phyloP scores from a whole-genome alignment of 2,113 vertebrate genomes.

The Dermatemys mawii region DNA sequence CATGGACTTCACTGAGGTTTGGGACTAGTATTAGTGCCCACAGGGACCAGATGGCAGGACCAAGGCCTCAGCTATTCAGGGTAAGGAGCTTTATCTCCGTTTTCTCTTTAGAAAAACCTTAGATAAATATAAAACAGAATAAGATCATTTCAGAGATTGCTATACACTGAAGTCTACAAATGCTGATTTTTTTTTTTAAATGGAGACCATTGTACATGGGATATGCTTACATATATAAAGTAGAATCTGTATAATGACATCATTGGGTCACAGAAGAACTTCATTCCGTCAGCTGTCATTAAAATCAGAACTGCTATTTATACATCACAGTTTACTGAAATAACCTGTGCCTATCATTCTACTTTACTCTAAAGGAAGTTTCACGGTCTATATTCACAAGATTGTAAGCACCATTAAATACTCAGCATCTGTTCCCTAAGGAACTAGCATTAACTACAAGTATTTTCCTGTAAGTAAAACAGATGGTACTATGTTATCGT shows the following conservation, averaged over 20 bases:
- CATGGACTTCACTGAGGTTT: background rate
- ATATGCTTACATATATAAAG: fast-evolving
- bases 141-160: background rate
- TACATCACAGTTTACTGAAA: background rate
- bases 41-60: background rate
- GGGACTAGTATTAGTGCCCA: background rate
- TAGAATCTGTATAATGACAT: background rate
- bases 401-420: background rate
- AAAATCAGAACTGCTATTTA: background rate
- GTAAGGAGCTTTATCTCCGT: background rate
- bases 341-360: background rate
- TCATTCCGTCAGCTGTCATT: background rate
- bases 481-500: background rate
- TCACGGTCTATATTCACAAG: background rate
- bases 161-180: fast-evolving
- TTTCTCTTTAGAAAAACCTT: background rate
- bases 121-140: background rate
- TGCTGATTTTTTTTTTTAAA: background rate
- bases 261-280: background rate
- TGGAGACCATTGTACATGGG: background rate
- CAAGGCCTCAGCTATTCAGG: background rate
- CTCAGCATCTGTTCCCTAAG: background rate
- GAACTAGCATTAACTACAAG: background rate
- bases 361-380: background rate
- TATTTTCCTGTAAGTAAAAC: background rate